Conservation (phyloP, 2,888 invertebrate genomes). For the Caenorhabditis virilis region DNA sequence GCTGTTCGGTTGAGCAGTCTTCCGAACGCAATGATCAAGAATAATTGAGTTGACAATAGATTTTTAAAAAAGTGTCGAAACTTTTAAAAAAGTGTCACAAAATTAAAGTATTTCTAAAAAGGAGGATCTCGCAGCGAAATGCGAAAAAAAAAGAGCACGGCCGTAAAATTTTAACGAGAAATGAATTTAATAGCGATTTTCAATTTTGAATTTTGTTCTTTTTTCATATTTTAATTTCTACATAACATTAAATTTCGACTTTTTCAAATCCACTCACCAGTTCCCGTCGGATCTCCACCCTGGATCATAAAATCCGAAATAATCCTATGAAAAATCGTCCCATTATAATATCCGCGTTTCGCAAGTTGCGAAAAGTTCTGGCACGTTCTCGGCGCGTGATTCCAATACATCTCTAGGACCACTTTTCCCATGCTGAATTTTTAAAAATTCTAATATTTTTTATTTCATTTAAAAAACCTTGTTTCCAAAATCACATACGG, state of each 20-base stretch:
- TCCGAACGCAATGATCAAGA: too few species aligned
- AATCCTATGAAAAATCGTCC: constrained; percentile 92
- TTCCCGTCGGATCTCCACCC: constrained; percentile 92
- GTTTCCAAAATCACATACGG: constrained; percentile 48
- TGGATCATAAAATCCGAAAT: constrained; percentile 78
- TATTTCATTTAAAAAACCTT: constrained; percentile 11
- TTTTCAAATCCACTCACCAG: constrained; percentile 74
- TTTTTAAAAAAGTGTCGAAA: neutral
- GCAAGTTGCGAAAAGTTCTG: constrained; percentile 94
- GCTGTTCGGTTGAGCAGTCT: too few species aligned
- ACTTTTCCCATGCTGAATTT: constrained; percentile 81
- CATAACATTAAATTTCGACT: neutral
- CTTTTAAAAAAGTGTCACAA: neutral
- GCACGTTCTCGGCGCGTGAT: constrained; percentile 95
- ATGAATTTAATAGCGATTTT: too few species aligned
- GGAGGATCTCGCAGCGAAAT: too few species aligned
- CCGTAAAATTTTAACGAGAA: too few species aligned
- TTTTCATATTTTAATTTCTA: neutral
- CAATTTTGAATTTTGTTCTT: constrained; percentile 1
- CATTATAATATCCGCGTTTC: constrained; percentile 81
- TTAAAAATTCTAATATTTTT: neutral
- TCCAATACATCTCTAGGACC: constrained; percentile 93
- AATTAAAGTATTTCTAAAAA: too few species aligned
- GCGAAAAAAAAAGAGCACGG: too few species aligned
- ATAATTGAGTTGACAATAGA: too few species aligned